Conservation (phyloP, 2,888 invertebrate species). For the Nemotelus nigrinus region DNA sequence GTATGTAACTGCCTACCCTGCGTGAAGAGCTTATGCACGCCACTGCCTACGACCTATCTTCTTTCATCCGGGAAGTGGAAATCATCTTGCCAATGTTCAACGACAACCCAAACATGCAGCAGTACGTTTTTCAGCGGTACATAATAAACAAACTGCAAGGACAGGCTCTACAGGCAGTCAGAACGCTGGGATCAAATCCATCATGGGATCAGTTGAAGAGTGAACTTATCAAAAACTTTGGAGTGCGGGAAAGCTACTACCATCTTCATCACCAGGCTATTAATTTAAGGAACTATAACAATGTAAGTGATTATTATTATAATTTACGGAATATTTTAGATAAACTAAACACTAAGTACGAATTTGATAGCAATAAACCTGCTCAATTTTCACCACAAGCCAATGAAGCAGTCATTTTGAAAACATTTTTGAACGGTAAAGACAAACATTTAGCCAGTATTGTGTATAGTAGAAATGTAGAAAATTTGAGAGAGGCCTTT, state of each 20-base stretch:
- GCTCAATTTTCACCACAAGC: conserved; percentile 48
- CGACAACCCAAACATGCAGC: not conserved
- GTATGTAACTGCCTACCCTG: too few species aligned
- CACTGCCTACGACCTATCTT: too few species aligned
- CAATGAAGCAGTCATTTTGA: conserved; percentile 51
- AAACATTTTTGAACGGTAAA: conserved; percentile 49
- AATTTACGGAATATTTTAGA: conserved; percentile 50
- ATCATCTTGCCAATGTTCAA: too few species aligned
- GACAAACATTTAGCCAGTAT: conserved; percentile 47
- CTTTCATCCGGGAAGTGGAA: too few species aligned
- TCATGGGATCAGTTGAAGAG: conserved; percentile 47
- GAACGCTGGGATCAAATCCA: conserved; percentile 47
- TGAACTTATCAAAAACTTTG: conserved; percentile 46
- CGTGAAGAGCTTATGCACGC: too few species aligned
- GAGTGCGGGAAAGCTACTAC: not conserved
- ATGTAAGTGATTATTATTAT: conserved; percentile 51
- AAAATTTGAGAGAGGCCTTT: conserved; percentile 49
- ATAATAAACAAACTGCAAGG: conserved; percentile 40
- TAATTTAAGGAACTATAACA: conserved; percentile 31
- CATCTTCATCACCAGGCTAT: conserved; percentile 33
- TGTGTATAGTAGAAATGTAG: conserved; percentile 48
- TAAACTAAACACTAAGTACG: conserved; percentile 51
- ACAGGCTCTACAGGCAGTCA: conserved; percentile 45
- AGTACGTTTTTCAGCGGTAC: not conserved
- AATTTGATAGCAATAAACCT: conserved; percentile 48